phyloP scores from a whole-genome alignment of 2,888 invertebrate genomes.

The Chloromyia formosa region DNA sequence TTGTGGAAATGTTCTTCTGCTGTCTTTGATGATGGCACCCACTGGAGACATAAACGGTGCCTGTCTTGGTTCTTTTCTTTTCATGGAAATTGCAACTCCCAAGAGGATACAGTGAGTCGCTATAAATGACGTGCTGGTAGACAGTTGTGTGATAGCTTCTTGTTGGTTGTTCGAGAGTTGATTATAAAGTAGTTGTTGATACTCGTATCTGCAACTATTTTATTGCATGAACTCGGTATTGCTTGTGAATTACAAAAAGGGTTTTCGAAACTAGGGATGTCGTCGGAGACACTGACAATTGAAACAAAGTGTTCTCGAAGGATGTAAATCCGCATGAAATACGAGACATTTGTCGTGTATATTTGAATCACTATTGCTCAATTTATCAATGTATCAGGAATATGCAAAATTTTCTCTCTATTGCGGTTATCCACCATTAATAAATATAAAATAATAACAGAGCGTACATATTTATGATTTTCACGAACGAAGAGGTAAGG shows the following conservation, averaged over 20 bases:
- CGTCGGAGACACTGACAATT: not conserved
- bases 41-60: slow-evolving; percentile 19
- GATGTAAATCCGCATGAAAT: too few relatives aligned
- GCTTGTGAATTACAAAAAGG: not conserved
- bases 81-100: slow-evolving; percentile 8
- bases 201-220: not conserved
- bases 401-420: too few relatives aligned
- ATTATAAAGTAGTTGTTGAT: slow-evolving; percentile 25
- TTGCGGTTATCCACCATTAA: too few relatives aligned
- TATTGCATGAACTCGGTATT: not conserved
- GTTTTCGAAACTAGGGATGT: not conserved
- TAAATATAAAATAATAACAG: too few relatives aligned
- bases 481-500: too few relatives aligned
- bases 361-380: too few relatives aligned
- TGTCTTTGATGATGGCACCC: slow-evolving; percentile 25
- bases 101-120: not conserved
- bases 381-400: too few relatives aligned
- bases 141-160: not conserved
- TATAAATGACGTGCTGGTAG: not conserved
- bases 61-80: not conserved
- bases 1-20: slow-evolving; percentile 12
- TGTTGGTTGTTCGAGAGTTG: not conserved
- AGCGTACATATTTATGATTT: too few relatives aligned
- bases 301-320: too few relatives aligned
- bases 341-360: too few relatives aligned